Conservation (phyloP, 2,888 invertebrate genomes). For the Germaria angustata region DNA sequence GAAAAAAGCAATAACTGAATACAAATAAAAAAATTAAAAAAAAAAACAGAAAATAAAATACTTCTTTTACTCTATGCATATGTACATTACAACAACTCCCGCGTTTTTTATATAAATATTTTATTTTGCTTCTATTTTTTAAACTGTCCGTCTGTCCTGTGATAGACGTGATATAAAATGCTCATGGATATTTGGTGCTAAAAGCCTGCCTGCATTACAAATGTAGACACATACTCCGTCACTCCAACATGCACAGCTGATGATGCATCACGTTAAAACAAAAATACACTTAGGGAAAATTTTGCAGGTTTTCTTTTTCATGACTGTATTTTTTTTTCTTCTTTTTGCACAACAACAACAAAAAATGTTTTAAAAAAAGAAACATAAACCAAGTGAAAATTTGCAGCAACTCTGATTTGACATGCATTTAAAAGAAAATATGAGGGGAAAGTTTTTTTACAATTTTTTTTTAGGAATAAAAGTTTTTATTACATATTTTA, state of each 20-base stretch:
- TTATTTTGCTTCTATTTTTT: neutral
- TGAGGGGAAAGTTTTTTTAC: conserved; percentile 30
- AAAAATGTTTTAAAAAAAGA: neutral
- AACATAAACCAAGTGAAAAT: conserved; percentile 51
- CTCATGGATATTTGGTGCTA: conserved; percentile 63
- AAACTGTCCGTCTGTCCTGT: conserved; percentile 14
- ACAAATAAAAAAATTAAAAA: conserved; percentile 4
- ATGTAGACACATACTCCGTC: conserved; percentile 15
- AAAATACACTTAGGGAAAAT: conserved; percentile 55
- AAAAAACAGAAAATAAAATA: too few relatives aligned
- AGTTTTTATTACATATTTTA: neutral
- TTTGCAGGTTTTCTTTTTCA: neutral
- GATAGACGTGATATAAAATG: conserved; percentile 14
- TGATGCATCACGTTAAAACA: conserved; percentile 58
- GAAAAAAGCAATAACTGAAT: neutral
- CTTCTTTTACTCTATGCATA: neutral
- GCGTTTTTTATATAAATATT: too few relatives aligned
- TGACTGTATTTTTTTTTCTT: neutral
- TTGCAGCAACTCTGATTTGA: conserved; percentile 42
- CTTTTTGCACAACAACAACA: neutral
- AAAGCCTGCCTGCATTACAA: conserved; percentile 57
- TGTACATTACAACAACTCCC: conserved; percentile 26
- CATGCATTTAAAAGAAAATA: conserved; percentile 45
- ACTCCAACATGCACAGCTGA: conserved; percentile 42
- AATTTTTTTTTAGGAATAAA: neutral